Evolutionary conservation across 1,140 invertebrate species (phyloP).

Genomic region (Chymomyza costata): DNA sequence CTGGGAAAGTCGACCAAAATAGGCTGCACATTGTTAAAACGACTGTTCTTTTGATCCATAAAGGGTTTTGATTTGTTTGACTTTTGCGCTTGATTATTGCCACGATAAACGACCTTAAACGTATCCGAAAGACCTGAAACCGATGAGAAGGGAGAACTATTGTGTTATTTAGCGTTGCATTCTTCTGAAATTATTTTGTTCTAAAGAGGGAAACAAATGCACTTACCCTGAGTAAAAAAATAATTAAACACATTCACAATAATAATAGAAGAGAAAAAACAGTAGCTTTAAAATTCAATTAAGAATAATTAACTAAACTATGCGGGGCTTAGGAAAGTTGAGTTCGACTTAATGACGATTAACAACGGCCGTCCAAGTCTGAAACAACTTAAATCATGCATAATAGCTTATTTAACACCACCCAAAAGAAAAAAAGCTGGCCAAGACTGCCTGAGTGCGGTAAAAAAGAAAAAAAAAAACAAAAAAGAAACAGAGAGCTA

Average conservation of each 20-base stretch:
- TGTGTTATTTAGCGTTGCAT: too few relatives aligned
- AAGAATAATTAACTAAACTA: conserved; percentile 74
- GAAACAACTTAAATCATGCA: conserved; percentile 50
- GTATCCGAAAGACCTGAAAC: not conserved
- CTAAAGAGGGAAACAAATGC: not conserved
- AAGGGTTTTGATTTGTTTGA: conserved; percentile 47
- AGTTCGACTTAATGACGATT: conserved; percentile 56
- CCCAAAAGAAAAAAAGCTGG: conserved; percentile 24
- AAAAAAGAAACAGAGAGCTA: too few relatives aligned
- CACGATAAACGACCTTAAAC: conserved; percentile 23
- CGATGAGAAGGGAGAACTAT: too few relatives aligned
- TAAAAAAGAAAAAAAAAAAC: too few relatives aligned
- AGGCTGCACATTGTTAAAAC: not conserved
- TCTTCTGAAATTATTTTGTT: too few relatives aligned
- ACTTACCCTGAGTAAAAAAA: not conserved
- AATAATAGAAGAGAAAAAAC: conserved; percentile 10
- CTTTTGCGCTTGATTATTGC: conserved; percentile 40
- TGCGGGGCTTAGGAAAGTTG: conserved; percentile 43
- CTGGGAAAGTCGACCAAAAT: conserved; percentile 45
- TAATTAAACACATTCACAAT: not conserved
- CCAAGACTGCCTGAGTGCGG: not conserved
- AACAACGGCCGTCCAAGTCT: conserved; percentile 29
- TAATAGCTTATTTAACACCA: conserved; percentile 70
- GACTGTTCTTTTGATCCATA: conserved; percentile 14
- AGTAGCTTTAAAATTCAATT: conserved; percentile 69